phyloP scores from a whole-genome alignment of 2,888 invertebrate genomes.

The Sinopyrophorus schimmeli region DNA sequence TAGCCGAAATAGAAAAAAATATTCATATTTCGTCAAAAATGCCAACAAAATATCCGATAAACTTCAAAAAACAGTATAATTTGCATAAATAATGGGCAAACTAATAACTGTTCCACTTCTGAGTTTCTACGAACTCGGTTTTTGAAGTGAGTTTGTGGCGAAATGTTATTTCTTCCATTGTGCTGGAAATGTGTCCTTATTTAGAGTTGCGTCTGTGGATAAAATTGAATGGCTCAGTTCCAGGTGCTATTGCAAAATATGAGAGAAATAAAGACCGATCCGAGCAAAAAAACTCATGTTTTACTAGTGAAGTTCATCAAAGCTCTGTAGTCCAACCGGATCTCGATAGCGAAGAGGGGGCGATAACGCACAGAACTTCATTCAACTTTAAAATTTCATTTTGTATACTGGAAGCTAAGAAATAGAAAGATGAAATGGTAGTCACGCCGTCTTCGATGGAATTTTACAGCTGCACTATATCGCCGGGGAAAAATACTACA shows the following conservation, averaged over 20 bases:
- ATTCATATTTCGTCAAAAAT: too few species aligned
- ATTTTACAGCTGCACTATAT: slow-evolving; percentile 12
- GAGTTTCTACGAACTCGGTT: slow-evolving; percentile 29
- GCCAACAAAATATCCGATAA: too few species aligned
- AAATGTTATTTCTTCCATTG: slow-evolving; percentile 32
- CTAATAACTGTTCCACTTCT: slow-evolving; percentile 30
- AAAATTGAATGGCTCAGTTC: slow-evolving; percentile 34
- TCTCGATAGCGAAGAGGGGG: slow-evolving; percentile 37
- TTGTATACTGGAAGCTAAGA: slow-evolving; percentile 36
- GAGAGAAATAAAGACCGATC: slow-evolving; percentile 31
- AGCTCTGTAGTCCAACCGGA: slow-evolving; percentile 33
- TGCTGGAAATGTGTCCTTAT: slow-evolving; percentile 29
- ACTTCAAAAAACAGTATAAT: too few species aligned
- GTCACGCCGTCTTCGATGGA: slow-evolving; percentile 29
- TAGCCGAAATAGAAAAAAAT: too few species aligned
- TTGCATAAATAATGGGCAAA: slow-evolving; percentile 25
- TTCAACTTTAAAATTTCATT: slow-evolving; percentile 44
- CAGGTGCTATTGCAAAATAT: slow-evolving; percentile 35
- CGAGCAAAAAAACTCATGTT: slow-evolving; percentile 34
- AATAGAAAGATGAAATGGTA: slow-evolving; percentile 34
- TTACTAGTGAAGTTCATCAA: slow-evolving; percentile 36
- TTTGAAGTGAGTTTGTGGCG: slow-evolving; percentile 26
- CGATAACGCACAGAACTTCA: slow-evolving; percentile 41
- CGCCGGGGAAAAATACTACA: slow-evolving; percentile 13
- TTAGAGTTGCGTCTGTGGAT: slow-evolving; percentile 32